phyloP scores from a whole-genome alignment of 92 coral and sea anemone genomes.

The Epizoanthus ramosus region DNA sequence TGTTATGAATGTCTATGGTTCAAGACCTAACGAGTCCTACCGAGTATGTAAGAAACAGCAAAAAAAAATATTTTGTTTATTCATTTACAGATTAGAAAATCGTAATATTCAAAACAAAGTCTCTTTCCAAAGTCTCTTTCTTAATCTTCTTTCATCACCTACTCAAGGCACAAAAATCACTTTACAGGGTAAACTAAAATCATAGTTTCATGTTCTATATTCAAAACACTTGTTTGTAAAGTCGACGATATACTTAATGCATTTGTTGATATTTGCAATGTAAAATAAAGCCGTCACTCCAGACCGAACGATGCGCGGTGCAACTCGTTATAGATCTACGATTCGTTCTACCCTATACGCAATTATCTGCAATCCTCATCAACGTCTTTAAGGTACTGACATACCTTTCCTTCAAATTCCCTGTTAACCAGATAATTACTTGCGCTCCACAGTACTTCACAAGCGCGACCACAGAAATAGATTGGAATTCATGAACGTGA shows the following conservation, averaged over 20 bases:
- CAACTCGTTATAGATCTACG: no score
- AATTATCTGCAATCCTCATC: no score
- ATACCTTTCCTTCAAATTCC: no score
- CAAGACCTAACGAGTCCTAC: no score
- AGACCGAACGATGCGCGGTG: no score
- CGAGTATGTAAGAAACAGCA: background rate
- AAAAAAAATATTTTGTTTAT: background rate
- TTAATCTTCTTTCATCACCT: background rate
- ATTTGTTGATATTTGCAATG: no score
- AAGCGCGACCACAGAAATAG: background rate
- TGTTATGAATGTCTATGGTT: background rate
- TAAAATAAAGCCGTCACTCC: no score
- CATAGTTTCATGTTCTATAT: background rate
- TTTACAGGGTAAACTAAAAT: background rate
- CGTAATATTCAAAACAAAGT: background rate
- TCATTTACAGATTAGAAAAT: constrained; percentile 1
- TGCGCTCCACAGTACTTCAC: background rate
- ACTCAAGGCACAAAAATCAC: background rate
- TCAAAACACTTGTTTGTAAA: background rate
- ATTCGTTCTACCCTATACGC: no score
- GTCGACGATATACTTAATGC: no score
- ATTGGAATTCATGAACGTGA: background rate
- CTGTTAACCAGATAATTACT: background rate
- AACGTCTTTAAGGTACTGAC: no score
- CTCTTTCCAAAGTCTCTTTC: background rate